Evolutionary conservation across 2,113 vertebrate species (phyloP).

Genomic region (Rattus rattus): DNA sequence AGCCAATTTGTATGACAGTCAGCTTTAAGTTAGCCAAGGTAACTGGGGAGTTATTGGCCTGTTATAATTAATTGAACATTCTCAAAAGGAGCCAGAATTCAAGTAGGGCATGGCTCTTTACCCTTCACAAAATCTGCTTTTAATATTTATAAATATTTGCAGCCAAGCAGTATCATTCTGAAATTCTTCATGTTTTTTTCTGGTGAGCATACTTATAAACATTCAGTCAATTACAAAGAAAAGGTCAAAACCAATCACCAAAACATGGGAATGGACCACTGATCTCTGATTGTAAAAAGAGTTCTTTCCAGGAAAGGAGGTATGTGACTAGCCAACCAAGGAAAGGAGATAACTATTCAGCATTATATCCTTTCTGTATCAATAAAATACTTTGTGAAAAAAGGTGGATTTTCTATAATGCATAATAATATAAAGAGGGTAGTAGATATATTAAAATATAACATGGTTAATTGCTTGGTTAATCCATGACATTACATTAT

Average conservation of each 20-base stretch:
- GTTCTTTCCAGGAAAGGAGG: neutral
- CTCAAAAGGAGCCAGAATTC: conserved; percentile 54
- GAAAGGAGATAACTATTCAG: neutral
- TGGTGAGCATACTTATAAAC: neutral
- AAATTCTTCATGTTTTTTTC: neutral
- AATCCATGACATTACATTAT: neutral
- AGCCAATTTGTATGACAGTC: conserved; percentile 64
- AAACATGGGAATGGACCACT: neutral
- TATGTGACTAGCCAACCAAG: neutral
- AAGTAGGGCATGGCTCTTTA: neutral
- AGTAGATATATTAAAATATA: neutral
- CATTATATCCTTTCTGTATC: neutral
- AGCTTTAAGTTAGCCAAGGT: conserved; percentile 62
- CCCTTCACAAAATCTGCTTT: neutral
- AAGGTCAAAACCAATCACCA: neutral
- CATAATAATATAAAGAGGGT: conserved; percentile 28
- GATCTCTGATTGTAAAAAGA: neutral
- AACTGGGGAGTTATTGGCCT: conserved; percentile 59
- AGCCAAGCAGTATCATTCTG: neutral
- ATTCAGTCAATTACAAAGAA: neutral
- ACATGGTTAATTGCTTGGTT: neutral
- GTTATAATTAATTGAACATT: conserved; percentile 66
- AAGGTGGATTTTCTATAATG: neutral
- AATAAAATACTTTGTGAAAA: conserved; percentile 8
- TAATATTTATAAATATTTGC: conserved; percentile 41